Evolutionary conservation across 2,113 vertebrate genomes (phyloP), one percentile per base, ranked within the genome.

Genomic region (Pseudonaja textilis): DNA sequence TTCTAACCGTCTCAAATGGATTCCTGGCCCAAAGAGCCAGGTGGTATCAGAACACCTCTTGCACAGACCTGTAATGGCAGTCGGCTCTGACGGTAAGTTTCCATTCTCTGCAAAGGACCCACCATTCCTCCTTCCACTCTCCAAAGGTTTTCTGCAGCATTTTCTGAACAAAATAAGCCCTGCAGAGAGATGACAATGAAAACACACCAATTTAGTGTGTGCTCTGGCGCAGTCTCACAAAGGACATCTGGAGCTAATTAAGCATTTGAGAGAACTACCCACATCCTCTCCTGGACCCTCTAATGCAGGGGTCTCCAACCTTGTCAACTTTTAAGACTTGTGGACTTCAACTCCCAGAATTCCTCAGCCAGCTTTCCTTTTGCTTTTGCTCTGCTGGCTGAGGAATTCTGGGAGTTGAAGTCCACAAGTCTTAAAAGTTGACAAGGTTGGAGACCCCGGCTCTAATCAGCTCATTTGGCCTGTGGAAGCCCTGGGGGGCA

Each of bases 81-180:
- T 98, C 98, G 4, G 99, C 98, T 92, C 98, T 96, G 93, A 99
- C 85, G 10, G 90, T 95, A 5, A 99, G 97, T 85, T 98, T 97
- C 98, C 98, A 98, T 87, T 98, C 98, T 91, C 96, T 98, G 92
- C 97, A 96, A 87, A 95, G 95, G 9, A 95, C 89, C 99, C 99
- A 99, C 98, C 98, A 98, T 90, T 99, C 97, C n/a, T 98, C 98
- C 93, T 95, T 98, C 99, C 99, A 99, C 64, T 94, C 96, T 50
- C 90, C 96, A 92, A 99, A 98, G 59, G 96, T 64, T 94, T 95
- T 98, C 64, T 74, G 97, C 29, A 99, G 93, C 29, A 98, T 52
- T 88, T 94, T 96, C 3, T 91, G 97, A 74, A 96, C 89, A 94
- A 97, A 96, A 94, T 98, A 97, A 87, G 57, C 96, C 90, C 99